Evolutionary conservation across 1,140 invertebrate species (phyloP).

Genomic region (Drosophila pachea): DNA sequence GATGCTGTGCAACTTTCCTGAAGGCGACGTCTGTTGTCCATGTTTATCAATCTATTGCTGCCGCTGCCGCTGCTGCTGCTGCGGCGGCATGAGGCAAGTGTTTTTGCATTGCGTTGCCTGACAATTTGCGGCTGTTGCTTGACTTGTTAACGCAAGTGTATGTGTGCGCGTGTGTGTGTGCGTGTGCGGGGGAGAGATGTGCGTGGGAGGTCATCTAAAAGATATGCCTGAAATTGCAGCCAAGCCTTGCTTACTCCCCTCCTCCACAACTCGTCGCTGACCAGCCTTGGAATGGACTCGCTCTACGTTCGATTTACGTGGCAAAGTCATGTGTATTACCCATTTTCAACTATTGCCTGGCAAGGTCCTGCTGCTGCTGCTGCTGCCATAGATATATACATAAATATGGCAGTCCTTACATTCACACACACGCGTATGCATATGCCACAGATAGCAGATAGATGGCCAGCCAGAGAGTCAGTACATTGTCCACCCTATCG

Average conservation of each 20-base stretch:
- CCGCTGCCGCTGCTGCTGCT: conserved; percentile 41
- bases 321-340: conserved; percentile 35
- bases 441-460: conserved; percentile 56
- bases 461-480: conserved; percentile 37
- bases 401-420: conserved; percentile 22
- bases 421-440: conserved; percentile 26
- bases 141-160: conserved; percentile 17
- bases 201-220: conserved; percentile 43
- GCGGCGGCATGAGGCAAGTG: conserved; percentile 45
- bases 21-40: conserved; percentile 46
- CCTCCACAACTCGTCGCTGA: neutral
- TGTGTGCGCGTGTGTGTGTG: neutral
- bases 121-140: conserved; percentile 58
- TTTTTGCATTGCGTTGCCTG: conserved; percentile 51
- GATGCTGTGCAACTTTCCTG: conserved; percentile 8
- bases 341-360: conserved; percentile 26
- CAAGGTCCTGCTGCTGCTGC: conserved; percentile 18
- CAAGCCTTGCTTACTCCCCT: conserved; percentile 6
- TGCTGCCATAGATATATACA: conserved; percentile 20
- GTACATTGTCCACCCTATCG: neutral
- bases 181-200: neutral
- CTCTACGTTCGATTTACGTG: conserved; percentile 30
- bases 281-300: conserved; percentile 2
- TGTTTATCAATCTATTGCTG: conserved; percentile 69
- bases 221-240: conserved; percentile 35